phyloP scores from a whole-genome alignment of 2,113 vertebrate genomes.

The Microcebus murinus region DNA sequence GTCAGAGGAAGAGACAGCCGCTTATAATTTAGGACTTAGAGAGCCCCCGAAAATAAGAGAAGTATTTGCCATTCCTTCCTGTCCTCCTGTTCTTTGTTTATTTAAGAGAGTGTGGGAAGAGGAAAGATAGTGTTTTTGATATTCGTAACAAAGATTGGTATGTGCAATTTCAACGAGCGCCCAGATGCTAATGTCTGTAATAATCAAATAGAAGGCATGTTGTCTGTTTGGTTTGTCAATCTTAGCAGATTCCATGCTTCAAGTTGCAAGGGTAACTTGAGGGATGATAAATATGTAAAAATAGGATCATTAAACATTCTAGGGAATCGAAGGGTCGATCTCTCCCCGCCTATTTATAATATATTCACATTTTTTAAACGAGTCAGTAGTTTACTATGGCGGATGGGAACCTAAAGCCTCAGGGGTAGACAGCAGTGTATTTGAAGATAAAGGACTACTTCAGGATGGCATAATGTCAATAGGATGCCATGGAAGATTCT shows the following conservation, averaged over 20 bases:
- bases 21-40: neutral
- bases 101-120: neutral
- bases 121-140: neutral
- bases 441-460: neutral
- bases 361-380: neutral
- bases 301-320: neutral
- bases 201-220: neutral
- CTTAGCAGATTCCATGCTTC: neutral
- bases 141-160: neutral
- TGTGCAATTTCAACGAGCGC: neutral
- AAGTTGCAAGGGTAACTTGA: neutral
- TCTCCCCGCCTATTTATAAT: neutral
- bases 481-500: neutral
- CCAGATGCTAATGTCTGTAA: neutral
- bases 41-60: neutral
- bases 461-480: neutral
- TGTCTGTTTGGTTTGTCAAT: neutral
- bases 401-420: neutral
- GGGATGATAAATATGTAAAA: neutral
- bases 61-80: neutral
- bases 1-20: neutral
- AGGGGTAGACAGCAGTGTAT: neutral
- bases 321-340: neutral
- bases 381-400: neutral
- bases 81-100: neutral